Percentiles rank a stretch among this genome's conserved stretches.
phyloP scores from a whole-genome alignment of 2,113 vertebrate species.

The Campylomormyrus tamandua region DNA sequence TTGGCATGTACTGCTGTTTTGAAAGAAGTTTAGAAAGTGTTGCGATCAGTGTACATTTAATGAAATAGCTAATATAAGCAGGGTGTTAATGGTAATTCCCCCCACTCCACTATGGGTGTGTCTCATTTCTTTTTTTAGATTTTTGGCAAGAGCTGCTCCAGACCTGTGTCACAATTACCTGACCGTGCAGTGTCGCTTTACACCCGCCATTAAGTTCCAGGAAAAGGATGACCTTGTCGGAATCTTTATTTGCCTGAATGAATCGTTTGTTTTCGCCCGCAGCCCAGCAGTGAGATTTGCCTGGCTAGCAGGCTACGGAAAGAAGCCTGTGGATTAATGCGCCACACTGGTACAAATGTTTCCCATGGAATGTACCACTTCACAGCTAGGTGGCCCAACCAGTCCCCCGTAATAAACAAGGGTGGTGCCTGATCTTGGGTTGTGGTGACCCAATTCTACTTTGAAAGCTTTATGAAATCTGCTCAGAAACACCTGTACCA shows the following conservation, averaged over 20 bases:
- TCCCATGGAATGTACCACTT: neutral
- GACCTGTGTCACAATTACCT: neutral
- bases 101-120: neutral
- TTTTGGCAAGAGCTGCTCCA: neutral
- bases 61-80: neutral
- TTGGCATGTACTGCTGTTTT: neutral
- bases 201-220: neutral
- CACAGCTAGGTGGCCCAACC: neutral
- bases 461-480: neutral
- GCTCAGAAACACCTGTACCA: neutral
- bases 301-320: neutral
- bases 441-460: neutral
- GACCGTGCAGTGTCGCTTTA: neutral
- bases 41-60: neutral
- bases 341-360: neutral
- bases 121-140: neutral
- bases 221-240: neutral
- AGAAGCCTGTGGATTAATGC: neutral
- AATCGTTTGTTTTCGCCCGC: neutral
- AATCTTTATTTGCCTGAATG: neutral
- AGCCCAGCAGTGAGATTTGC: neutral
- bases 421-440: neutral
- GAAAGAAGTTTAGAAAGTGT: neutral
- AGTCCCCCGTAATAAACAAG: neutral
- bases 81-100: neutral